A percentile compares a stretch with the other conserved stretches of the same genome.
Conservation (phyloP, 2,797 vertebrate genomes). For the Sebastes oblongus region DNA sequence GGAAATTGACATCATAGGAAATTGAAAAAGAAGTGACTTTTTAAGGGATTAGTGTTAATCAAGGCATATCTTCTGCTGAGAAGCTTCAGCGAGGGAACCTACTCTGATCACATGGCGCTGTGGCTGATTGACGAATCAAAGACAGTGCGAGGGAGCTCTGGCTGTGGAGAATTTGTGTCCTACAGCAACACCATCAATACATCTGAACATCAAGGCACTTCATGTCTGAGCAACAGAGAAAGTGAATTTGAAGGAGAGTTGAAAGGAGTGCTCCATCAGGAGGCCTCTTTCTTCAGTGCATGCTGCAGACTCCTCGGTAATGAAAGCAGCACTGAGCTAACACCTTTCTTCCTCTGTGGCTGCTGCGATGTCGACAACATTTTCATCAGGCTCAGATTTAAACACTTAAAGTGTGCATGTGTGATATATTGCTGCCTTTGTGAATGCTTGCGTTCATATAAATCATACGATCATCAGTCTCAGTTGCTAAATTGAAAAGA, state of each 20-base stretch:
- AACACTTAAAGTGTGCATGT: background rate
- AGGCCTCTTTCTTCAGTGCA: background rate
- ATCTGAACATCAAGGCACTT: constrained; percentile 29
- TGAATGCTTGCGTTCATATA: background rate
- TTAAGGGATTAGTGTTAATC: constrained; percentile 12
- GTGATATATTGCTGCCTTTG: background rate
- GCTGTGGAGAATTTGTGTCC: constrained; percentile 9
- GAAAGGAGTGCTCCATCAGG: constrained; percentile 7
- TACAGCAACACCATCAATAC: constrained; percentile 12
- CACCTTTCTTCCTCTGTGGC: background rate
- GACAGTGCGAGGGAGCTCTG: background rate
- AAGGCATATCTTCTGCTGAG: background rate
- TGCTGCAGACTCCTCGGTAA: background rate
- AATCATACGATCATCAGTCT: background rate
- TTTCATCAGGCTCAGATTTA: constrained; percentile 2
- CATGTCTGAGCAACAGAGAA: background rate
- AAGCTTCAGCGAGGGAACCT: background rate
- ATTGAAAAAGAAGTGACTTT: background rate
- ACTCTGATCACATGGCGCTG: background rate
- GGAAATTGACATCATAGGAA: constrained; percentile 3
- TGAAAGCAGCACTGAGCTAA: background rate
- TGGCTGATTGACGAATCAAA: constrained; percentile 28
- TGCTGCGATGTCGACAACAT: constrained; percentile 10
- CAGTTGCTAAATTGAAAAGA: constrained; percentile 5
- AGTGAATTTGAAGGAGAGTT: constrained; percentile 3